phyloP scores from a whole-genome alignment of 1,140 invertebrate genomes.

The Magallana angulata region DNA sequence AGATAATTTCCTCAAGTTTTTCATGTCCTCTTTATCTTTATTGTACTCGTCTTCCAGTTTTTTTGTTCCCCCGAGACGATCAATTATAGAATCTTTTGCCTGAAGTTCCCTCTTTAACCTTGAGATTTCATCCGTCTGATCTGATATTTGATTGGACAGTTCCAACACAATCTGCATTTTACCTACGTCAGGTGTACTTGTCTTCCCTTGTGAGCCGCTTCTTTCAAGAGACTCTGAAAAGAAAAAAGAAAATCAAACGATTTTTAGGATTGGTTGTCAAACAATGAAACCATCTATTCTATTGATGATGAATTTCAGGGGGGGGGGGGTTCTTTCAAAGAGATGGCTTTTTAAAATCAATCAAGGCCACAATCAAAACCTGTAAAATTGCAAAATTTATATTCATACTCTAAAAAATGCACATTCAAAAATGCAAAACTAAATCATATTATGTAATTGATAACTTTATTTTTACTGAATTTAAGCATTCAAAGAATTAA shows the following conservation, averaged over 20 bases:
- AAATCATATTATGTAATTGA: too few species aligned
- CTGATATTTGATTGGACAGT: slow-evolving; percentile 60
- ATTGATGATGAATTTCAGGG: too few species aligned
- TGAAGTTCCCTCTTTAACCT: slow-evolving; percentile 43
- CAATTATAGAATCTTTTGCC: slow-evolving; percentile 47
- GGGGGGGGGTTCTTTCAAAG: too few species aligned
- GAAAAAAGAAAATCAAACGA: neutral
- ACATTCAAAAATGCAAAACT: too few species aligned
- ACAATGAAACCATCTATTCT: too few species aligned
- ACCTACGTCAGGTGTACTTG: neutral
- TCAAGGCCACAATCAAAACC: too few species aligned
- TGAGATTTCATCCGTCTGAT: slow-evolving; percentile 41
- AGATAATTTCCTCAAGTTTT: slow-evolving; percentile 47
- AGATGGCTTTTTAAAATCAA: too few species aligned
- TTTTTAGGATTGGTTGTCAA: too few species aligned
- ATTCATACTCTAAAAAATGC: too few species aligned
- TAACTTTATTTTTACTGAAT: too few species aligned
- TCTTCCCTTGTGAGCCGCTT: neutral
- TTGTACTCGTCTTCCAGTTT: slow-evolving; percentile 14
- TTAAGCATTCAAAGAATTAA: too few species aligned
- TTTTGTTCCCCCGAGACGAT: slow-evolving; percentile 32
- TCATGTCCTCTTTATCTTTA: slow-evolving; percentile 38
- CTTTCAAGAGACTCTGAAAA: neutral
- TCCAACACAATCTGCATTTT: slow-evolving; percentile 58
- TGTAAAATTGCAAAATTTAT: too few species aligned